Evolutionary conservation across 2,888 invertebrate genomes (phyloP).

Genomic region (Hirtodrosophila duncani): DNA sequence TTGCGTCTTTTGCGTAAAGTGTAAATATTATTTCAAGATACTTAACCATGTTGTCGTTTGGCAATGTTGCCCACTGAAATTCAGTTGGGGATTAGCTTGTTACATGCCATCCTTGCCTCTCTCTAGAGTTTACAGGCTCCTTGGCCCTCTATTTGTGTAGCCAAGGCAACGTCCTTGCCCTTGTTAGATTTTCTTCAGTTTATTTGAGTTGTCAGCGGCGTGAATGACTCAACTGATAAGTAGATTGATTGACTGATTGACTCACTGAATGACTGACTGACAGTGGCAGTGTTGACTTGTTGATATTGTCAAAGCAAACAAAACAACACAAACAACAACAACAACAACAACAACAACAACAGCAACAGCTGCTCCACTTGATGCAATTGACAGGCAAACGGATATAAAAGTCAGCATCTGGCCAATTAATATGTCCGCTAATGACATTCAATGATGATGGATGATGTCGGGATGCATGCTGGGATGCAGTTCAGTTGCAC

Average conservation of each 20-base stretch:
- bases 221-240: slow-evolving; percentile 67
- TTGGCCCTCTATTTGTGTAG: too few species aligned
- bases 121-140: too few species aligned
- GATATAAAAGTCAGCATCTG: slow-evolving; percentile 50
- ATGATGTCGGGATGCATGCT: too few species aligned
- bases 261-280: slow-evolving; percentile 12
- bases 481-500: slow-evolving; percentile 30
- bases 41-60: slow-evolving; percentile 61
- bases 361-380: slow-evolving; percentile 13
- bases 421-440: slow-evolving; percentile 61
- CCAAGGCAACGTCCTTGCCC: slow-evolving; percentile 35
- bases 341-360: slow-evolving; percentile 1
- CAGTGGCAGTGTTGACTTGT: slow-evolving; percentile 21
- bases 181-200: slow-evolving; percentile 23
- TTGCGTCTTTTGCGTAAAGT: slow-evolving; percentile 61
- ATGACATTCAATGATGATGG: slow-evolving; percentile 54
- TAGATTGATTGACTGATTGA: slow-evolving; percentile 46
- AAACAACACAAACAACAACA: not conserved
- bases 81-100: slow-evolving; percentile 58
- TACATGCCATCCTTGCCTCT: slow-evolving; percentile 6
- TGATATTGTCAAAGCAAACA: slow-evolving; percentile 50
- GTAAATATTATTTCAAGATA: slow-evolving; percentile 70
- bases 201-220: slow-evolving; percentile 64
- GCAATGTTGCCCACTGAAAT: slow-evolving; percentile 36
- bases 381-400: slow-evolving; percentile 36